These are phyloP conservation scores for Linnaemya tessellans DNA, from an alignment of 2,888 invertebrate species.

Conservation along the genomic window DNA sequence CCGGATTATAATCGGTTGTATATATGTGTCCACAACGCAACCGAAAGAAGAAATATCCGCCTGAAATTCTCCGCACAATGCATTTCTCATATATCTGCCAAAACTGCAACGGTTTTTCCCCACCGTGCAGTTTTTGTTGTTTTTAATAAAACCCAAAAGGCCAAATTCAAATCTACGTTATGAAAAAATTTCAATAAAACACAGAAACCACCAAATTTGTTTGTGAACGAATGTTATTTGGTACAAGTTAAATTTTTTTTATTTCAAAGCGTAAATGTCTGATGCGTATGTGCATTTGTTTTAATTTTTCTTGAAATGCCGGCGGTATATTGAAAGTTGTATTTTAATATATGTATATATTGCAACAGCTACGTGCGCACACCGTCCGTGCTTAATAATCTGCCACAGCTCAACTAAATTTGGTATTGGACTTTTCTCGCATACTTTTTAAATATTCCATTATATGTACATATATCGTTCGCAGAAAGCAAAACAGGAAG, in stretches of 20 bases:
- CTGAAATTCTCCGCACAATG: background rate
- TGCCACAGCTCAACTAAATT: conserved; percentile 33
- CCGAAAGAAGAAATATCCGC: too few relatives aligned
- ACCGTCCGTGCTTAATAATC: conserved; percentile 31
- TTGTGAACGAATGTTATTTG: conserved; percentile 33
- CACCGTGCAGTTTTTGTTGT: background rate
- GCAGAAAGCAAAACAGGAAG: conserved; percentile 8
- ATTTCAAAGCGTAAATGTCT: conserved; percentile 28
- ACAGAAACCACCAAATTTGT: conserved; percentile 12
- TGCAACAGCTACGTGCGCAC: conserved; percentile 54
- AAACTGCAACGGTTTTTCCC: background rate
- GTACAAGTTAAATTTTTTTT: conserved; percentile 10
- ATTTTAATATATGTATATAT: conserved; percentile 51
- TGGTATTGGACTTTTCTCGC: conserved; percentile 3
- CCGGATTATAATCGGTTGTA: too few relatives aligned
- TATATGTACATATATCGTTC: background rate
- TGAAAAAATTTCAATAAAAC: background rate
- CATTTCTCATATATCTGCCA: background rate
- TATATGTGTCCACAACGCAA: too few relatives aligned
- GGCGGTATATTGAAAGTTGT: conserved; percentile 77
- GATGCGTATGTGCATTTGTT: conserved; percentile 3
- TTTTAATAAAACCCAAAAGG: conserved; percentile 45
- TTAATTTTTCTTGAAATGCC: conserved; percentile 75
- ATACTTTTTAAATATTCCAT: conserved; percentile 11
- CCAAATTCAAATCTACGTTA: conserved; percentile 31